phyloP scores from a whole-genome alignment of 2,888 invertebrate genomes.

The Pyrrhia umbra region DNA sequence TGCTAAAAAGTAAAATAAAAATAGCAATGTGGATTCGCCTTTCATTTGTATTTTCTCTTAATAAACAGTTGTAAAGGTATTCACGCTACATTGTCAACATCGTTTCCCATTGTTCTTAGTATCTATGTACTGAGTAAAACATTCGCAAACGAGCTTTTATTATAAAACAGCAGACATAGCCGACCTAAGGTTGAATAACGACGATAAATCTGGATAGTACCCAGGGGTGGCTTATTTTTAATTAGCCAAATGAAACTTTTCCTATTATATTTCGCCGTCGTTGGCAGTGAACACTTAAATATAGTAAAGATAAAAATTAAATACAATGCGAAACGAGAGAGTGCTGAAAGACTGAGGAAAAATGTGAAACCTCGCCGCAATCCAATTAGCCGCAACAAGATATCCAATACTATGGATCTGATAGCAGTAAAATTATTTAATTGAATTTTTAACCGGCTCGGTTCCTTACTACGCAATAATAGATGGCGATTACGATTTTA shows the following conservation, averaged over 20 bases:
- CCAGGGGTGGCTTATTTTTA: slow-evolving; percentile 85
- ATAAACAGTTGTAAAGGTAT: slow-evolving; percentile 69
- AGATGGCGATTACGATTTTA: slow-evolving; percentile 44
- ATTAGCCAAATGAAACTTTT: slow-evolving; percentile 88
- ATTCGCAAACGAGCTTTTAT: slow-evolving; percentile 77
- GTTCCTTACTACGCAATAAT: slow-evolving; percentile 45
- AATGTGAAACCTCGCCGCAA: slow-evolving; percentile 79
- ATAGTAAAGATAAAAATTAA: slow-evolving; percentile 80
- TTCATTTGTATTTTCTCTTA: slow-evolving; percentile 67
- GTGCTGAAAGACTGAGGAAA: slow-evolving; percentile 72
- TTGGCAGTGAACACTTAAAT: slow-evolving; percentile 70
- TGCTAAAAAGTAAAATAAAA: slow-evolving; percentile 55
- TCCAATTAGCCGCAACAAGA: slow-evolving; percentile 84
- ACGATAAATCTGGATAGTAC: slow-evolving; percentile 84
- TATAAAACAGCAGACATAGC: slow-evolving; percentile 74
- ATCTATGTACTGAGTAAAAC: slow-evolving; percentile 72
- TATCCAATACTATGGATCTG: slow-evolving; percentile 77
- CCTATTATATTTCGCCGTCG: slow-evolving; percentile 82
- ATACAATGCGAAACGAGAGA: slow-evolving; percentile 73
- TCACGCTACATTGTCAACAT: slow-evolving; percentile 73
- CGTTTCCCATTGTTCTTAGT: slow-evolving; percentile 75
- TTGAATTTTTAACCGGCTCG: slow-evolving; percentile 68
- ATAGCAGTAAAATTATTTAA: slow-evolving; percentile 76
- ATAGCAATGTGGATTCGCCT: slow-evolving; percentile 46
- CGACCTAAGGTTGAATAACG: slow-evolving; percentile 77